Evolutionary conservation across 2,888 invertebrate genomes (phyloP), one percentile per base, ranked within the genome.

Genomic region (Hetaerina titia): DNA sequence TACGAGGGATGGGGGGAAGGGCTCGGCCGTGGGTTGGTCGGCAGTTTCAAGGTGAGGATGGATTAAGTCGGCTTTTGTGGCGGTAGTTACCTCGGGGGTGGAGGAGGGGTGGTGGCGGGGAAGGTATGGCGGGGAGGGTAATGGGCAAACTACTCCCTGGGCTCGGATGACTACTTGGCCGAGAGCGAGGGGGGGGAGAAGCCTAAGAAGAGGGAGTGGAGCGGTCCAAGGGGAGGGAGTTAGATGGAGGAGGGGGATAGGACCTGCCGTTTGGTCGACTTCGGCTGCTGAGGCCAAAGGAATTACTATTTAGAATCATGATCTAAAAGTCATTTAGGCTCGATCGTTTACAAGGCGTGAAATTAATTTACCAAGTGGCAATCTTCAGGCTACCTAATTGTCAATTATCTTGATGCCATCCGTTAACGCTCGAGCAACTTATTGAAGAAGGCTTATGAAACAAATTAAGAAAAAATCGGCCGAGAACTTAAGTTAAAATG

Each of bases 21-120:
- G 31, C n/a, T 58, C n/a, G 89, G 7, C 58, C n/a, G 57, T n/a
- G 13, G 45, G 56, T 5, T 88, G 56, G 5, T 19, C n/a, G 89
- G 81, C 31, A 81, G 56, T 89, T 89, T 31, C 89, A 58, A 89
- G 58, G 89, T 57, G 56, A n/a, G 89, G 89, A 89, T 89, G 89
- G 89, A 89, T 89, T 89, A 89, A 89, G 57, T 57, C 89, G 58
- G 89, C 89, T 58, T 89, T 89, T 56, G 81, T 81, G 89, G 89
- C 57, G 57, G 56, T 89, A 58, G 57, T 89, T 89, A 89, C 56
- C 89, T 58, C n/a, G 19, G n/a, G 9, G 89, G 89, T n/a, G 17
- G 22, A 58, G 88, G 56, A 56, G 8, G 88, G 88, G 11, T 1
- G 56, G 57, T 7, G 56, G 56, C n/a, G 58, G 45, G 11, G 25